These are phyloP conservation scores for Hestina assimilis DNA, from an alignment of 1,140 invertebrate genomes.

Conservation along the genomic window DNA sequence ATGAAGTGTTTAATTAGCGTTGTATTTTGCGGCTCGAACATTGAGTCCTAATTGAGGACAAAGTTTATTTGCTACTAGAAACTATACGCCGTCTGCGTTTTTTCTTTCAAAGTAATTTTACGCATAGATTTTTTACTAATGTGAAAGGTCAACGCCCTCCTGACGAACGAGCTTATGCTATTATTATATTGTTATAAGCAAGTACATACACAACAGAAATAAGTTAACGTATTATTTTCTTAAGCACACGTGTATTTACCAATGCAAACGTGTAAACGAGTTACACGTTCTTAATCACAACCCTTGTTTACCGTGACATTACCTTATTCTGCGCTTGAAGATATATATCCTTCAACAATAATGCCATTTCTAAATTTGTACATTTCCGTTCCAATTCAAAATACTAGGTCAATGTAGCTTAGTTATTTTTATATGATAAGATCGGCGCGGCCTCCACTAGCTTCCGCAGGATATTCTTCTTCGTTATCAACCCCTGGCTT, in stretches of 20 bases:
- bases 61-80: neutral
- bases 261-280: neutral
- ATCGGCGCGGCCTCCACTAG: conserved; percentile 17
- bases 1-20: too few relatives aligned
- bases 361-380: neutral
- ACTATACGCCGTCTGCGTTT: neutral
- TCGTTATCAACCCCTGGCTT: conserved; percentile 33
- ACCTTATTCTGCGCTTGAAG: neutral
- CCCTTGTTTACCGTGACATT: neutral
- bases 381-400: neutral
- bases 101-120: neutral
- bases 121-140: neutral
- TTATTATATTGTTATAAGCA: neutral
- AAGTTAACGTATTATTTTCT: neutral
- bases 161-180: neutral
- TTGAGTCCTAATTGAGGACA: neutral
- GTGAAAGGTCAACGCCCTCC: neutral
- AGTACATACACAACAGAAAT: neutral
- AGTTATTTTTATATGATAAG: conserved; percentile 11
- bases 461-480: conserved; percentile 54
- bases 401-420: conserved; percentile 10
- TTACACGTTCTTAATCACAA: neutral
- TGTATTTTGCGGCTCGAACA: too few relatives aligned
- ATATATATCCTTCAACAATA: conserved; percentile 1
- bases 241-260: neutral